These are phyloP conservation scores for Hormiphora californensis DNA, from an alignment of 37 sponge, comb jelly and placozoan genomes.

Conservation along the genomic window DNA sequence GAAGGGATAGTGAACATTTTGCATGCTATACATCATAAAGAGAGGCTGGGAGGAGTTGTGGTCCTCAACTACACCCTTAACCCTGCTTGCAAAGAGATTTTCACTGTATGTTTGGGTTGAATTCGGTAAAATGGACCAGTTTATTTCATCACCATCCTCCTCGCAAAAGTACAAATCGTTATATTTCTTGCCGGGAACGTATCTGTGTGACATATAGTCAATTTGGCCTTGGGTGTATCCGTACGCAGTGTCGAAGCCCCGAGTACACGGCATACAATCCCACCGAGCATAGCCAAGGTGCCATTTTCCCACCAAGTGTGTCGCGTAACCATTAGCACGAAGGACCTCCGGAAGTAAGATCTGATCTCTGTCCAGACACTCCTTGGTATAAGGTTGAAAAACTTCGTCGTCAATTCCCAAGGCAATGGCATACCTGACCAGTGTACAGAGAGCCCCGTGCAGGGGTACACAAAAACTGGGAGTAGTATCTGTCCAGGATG, in stretches of 20 bases:
- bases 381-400: not conserved
- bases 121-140: not conserved
- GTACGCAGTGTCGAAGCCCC: conserved; percentile 58
- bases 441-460: not conserved
- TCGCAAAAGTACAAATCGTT: too few relatives aligned
- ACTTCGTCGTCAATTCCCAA: not conserved
- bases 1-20: conserved; percentile 54
- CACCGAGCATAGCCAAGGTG: conserved; percentile 53
- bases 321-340: conserved; percentile 55
- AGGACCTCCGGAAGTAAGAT: not conserved
- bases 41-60: conserved; percentile 59
- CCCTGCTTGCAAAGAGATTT: not conserved
- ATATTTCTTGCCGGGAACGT: not conserved
- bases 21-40: conserved; percentile 56
- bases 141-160: too few relatives aligned
- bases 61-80: conserved; percentile 19
- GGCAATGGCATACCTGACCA: not conserved
- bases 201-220: conserved; percentile 25
- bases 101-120: not conserved
- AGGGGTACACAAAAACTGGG: not conserved
- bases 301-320: conserved; percentile 62
- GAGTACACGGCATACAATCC: conserved; percentile 43
- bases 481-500: not conserved
- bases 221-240: conserved; percentile 56
- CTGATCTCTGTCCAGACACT: not conserved